phyloP scores from a whole-genome alignment of 2,888 invertebrate species.

The Zaprionus lineosus region DNA sequence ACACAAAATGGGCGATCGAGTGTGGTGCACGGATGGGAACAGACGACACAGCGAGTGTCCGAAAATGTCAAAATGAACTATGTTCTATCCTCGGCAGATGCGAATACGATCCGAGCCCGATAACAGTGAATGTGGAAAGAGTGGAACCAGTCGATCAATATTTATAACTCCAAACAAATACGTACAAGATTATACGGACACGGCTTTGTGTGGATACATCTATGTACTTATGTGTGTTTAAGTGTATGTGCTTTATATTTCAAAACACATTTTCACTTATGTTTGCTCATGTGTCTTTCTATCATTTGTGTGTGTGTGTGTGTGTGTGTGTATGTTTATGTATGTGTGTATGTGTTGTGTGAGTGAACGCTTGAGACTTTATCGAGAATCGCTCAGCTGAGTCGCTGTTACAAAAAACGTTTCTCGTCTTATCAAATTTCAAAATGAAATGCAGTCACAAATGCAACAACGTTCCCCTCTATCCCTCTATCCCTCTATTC shows the following conservation, averaged over 20 bases:
- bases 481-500: background rate
- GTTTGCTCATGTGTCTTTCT: constrained; percentile 42
- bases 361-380: constrained; percentile 29
- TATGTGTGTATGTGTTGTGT: constrained; percentile 3
- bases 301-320: constrained; percentile 9
- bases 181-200: background rate
- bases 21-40: background rate
- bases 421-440: constrained; percentile 66
- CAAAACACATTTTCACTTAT: constrained; percentile 45
- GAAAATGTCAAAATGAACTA: constrained; percentile 39
- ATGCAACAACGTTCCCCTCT: constrained; percentile 32
- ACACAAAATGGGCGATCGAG: background rate
- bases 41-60: constrained; percentile 8
- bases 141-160: constrained; percentile 46
- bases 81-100: constrained; percentile 18
- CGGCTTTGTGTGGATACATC: background rate
- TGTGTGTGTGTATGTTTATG: constrained; percentile 2
- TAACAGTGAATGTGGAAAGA: constrained; percentile 2
- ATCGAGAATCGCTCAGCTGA: constrained; percentile 55
- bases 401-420: constrained; percentile 54
- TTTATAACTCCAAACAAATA: background rate
- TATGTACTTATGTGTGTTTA: background rate
- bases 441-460: constrained; percentile 54
- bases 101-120: constrained; percentile 24
- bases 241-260: constrained; percentile 17